Evolutionary conservation across 2,797 vertebrate genomes (phyloP), one percentile per base, ranked within the genome.

Genomic region (Gymnopithys bicolor): DNA sequence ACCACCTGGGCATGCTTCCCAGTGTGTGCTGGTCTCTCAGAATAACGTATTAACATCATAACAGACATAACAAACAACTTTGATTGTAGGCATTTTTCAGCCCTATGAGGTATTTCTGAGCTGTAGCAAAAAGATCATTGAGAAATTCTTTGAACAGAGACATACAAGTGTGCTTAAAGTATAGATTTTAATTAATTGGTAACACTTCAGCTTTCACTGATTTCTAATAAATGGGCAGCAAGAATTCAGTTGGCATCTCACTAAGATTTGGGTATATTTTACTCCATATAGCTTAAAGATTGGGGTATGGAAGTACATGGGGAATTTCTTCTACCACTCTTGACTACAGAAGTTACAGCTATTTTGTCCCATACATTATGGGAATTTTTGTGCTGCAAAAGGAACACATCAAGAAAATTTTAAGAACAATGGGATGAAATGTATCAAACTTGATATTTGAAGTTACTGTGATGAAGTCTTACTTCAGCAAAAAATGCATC

Each of bases 1-100:
- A 62, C 24, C 52, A 28, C 73, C 21, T n/a, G 4, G 33, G 52
- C 59, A 19, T 1, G 0, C 32, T 32, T 62, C 89, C 28, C 10
- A 10, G 0, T 1, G 3, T 6, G 3, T 37, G 49, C 60, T 62
- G 33, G 1, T 17, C 74, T 59, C 58, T 3, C 8, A 77, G 7
- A 52, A 25, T n/a, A n/a, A 46, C 23, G 19, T 7, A 46, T 23
- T 25, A 46, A 64, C 41, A 41, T 15, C 41, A 41, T 41, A 63
- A 39, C 14, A 30, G 28, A 9, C 0, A 0, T 4, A 27, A 48
- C 13, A 49, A 46, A 28, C 6, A 3, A 5, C 41, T 45, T 14
- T 14, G 6, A 25, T 27, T 49, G 37, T 19, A 46, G 30, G 64
- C 0, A 7, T 59, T 63, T 91, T 91, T 43, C 82, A 86, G 45